A percentile compares a stretch with the other conserved stretches of the same genome.
These are phyloP conservation scores for Erpetoichthys calabaricus DNA, from an alignment of 2,797 vertebrate genomes.

Conservation along the genomic window DNA sequence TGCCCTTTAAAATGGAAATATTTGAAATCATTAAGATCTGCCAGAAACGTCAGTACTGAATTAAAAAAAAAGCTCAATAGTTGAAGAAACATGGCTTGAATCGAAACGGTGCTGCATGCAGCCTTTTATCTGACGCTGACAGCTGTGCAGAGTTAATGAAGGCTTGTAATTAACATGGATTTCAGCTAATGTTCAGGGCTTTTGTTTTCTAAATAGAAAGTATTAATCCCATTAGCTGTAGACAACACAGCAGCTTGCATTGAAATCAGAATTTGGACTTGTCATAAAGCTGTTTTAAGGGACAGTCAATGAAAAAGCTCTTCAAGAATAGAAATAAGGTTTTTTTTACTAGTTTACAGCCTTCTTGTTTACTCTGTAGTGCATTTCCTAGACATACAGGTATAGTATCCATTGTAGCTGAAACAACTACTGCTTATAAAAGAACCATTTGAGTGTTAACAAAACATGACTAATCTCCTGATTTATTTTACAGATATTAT, in stretches of 20 bases:
- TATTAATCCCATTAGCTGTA: constrained; percentile 56
- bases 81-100: constrained; percentile 29
- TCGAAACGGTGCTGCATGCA: constrained; percentile 41
- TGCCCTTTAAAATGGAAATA: constrained; percentile 28
- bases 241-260: constrained; percentile 24
- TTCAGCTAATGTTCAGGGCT: constrained; percentile 57
- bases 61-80: constrained; percentile 27
- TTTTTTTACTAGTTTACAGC: constrained; percentile 25
- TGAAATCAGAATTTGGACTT: constrained; percentile 12
- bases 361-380: constrained; percentile 28
- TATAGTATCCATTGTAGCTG: too few species aligned
- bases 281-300: constrained; percentile 4
- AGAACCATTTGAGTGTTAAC: too few species aligned
- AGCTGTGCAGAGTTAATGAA: constrained; percentile 67
- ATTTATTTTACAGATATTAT: too few species aligned
- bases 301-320: constrained; percentile 9
- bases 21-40: constrained; percentile 34
- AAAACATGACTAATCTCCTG: too few species aligned
- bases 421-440: too few species aligned
- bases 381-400: too few species aligned
- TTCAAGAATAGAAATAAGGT: constrained; percentile 18
- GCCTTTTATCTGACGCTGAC: constrained; percentile 63
- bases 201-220: constrained; percentile 61
- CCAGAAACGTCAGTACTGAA: constrained; percentile 25
- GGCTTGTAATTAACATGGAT: constrained; percentile 67